These are phyloP conservation scores for Lophotis ruficrista DNA, from an alignment of 2,113 vertebrate species.

Conservation along the genomic window DNA sequence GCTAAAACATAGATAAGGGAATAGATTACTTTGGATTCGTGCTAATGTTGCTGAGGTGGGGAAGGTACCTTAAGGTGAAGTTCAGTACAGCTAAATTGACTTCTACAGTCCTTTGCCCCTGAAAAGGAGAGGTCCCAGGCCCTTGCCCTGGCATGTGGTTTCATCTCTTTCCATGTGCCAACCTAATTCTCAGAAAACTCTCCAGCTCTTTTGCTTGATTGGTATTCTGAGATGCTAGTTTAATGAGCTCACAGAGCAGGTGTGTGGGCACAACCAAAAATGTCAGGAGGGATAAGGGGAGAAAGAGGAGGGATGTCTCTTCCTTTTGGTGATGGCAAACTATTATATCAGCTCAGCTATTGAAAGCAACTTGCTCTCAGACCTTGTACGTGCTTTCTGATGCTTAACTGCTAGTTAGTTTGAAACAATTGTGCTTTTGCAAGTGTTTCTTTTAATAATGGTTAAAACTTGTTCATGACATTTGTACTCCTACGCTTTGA, in stretches of 20 bases:
- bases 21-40: not conserved
- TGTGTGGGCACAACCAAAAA: not conserved
- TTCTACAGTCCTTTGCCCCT: not conserved
- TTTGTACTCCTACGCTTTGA: not conserved
- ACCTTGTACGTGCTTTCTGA: not conserved
- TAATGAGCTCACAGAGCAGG: not conserved
- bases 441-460: not conserved
- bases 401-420: not conserved
- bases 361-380: not conserved
- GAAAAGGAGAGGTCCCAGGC: not conserved
- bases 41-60: not conserved
- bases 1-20: not conserved
- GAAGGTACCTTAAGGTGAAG: not conserved
- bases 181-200: not conserved
- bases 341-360: not conserved
- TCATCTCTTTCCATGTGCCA: not conserved
- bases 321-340: not conserved
- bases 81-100: not conserved
- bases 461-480: not conserved
- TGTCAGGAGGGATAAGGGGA: not conserved
- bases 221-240: not conserved
- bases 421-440: not conserved
- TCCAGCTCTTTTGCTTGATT: not conserved
- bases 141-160: not conserved
- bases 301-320: not conserved